phyloP scores from a whole-genome alignment of 2,888 invertebrate species.

The Frankliniella fusca region DNA sequence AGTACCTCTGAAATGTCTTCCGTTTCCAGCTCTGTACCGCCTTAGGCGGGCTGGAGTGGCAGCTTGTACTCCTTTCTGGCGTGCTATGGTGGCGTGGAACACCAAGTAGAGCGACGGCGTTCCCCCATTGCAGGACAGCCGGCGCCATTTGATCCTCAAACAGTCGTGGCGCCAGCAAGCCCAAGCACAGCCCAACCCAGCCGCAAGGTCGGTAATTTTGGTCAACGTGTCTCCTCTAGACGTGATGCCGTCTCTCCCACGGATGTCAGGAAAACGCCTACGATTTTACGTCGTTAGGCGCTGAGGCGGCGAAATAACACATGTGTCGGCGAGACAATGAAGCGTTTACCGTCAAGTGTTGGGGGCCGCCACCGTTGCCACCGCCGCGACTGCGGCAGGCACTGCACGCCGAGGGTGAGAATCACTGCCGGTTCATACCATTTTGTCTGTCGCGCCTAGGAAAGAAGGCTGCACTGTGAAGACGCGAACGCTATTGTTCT shows the following conservation, averaged over 20 bases:
- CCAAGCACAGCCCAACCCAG: too few species aligned
- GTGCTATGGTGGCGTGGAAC: too few species aligned
- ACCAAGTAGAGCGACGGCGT: too few species aligned
- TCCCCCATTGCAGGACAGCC: not conserved
- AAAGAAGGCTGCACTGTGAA: too few species aligned
- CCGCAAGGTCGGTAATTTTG: not conserved
- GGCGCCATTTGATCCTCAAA: conserved; percentile 1
- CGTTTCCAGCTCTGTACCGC: too few species aligned
- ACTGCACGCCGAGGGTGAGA: not conserved
- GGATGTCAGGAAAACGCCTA: conserved; percentile 13
- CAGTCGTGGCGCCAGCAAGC: not conserved
- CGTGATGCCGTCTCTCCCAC: not conserved
- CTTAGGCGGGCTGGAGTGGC: too few species aligned
- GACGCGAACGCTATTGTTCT: too few species aligned
- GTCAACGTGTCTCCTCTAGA: not conserved
- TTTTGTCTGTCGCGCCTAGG: too few species aligned
- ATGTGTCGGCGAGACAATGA: conserved; percentile 16
- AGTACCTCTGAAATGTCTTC: too few species aligned
- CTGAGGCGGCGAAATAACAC: not conserved
- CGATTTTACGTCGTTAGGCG: conserved; percentile 5
- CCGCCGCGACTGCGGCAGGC: not conserved
- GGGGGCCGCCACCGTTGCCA: not conserved
- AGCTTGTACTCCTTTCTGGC: too few species aligned
- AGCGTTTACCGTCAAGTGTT: conserved; percentile 13
- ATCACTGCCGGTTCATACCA: too few species aligned